Evolutionary conservation across 2,888 invertebrate species (phyloP), one percentile per base, ranked within the genome.

Genomic region (Chironomus tentans): DNA sequence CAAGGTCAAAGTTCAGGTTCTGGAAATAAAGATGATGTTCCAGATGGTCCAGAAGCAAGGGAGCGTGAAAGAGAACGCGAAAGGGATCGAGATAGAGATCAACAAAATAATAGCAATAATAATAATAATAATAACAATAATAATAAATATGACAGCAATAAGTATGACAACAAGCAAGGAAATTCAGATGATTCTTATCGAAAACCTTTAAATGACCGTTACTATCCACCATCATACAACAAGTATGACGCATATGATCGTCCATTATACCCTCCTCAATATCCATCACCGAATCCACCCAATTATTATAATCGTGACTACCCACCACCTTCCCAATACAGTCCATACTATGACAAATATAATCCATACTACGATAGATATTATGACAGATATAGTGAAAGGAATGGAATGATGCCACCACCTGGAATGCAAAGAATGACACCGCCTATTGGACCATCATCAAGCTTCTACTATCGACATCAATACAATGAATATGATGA

Each of bases 1-100:
- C 87, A 88, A 78, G 87, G 87, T 38, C 81, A 81, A 69, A 79
- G 78, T 6, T 78, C 78, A 0, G 24, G 62, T 69, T 24, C 70
- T 76, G 10, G 28, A 69, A 76, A 78, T 68, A 12, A 79, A 79
- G 22, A 76, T 21, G 76, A 76, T 18, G 12, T 24, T 21, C 68
- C 69, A 3, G 76, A 76, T n/a, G 76, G 76, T 0, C 76, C 76
- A 5, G 76, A 76, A 76, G 76, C 76, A 21, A 68, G 76, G 56
- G 76, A 76, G 47, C 50, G 76, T 12, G 76, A 75, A 48, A 12
- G 74, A 15, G 74, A 75, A 15, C 28, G 68, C 2, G 74, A 74
- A 68, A 65, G 74, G 46, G 74, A 74, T 10, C 73, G 75, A 5
- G 69, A 76, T 15, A n/a, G 69, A 50, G 76, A 76, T 28, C 15